phyloP scores from a whole-genome alignment of 2,797 vertebrate species.

The Cryptoblepharus egeriae region DNA sequence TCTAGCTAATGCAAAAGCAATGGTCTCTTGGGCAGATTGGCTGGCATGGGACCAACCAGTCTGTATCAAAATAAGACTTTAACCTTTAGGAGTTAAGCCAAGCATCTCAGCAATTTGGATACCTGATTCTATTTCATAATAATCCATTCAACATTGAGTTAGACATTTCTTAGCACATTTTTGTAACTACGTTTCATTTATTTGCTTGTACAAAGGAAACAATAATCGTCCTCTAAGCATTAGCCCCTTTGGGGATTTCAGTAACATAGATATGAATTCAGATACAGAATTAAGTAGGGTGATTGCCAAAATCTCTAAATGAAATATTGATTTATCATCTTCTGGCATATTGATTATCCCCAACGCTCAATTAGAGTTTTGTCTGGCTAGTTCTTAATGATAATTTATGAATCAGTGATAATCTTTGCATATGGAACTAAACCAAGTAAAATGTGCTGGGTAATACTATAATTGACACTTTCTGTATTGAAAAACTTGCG shows the following conservation, averaged over 20 bases:
- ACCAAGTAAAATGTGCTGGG: background rate
- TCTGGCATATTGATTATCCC: background rate
- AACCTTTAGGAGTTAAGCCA: background rate
- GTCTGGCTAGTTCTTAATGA: background rate
- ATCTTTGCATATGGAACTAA: background rate
- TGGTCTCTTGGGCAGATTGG: background rate
- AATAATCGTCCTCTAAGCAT: background rate
- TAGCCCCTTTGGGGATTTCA: background rate
- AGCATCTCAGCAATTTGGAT: background rate
- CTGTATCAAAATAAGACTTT: background rate
- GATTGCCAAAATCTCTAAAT: background rate
- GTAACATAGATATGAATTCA: background rate
- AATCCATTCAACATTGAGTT: background rate
- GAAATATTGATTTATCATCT: background rate
- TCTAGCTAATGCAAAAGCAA: background rate
- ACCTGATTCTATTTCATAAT: background rate
- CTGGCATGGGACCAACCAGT: background rate
- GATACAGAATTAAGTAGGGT: background rate
- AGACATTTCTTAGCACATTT: background rate
- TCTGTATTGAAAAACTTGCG: background rate
- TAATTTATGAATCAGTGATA: background rate
- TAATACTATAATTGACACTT: background rate
- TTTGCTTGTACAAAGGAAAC: background rate
- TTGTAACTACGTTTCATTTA: background rate
- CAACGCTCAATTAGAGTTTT: background rate